Conservation (phyloP, 2,888 invertebrate genomes). For the Plagiodera versicolora region DNA sequence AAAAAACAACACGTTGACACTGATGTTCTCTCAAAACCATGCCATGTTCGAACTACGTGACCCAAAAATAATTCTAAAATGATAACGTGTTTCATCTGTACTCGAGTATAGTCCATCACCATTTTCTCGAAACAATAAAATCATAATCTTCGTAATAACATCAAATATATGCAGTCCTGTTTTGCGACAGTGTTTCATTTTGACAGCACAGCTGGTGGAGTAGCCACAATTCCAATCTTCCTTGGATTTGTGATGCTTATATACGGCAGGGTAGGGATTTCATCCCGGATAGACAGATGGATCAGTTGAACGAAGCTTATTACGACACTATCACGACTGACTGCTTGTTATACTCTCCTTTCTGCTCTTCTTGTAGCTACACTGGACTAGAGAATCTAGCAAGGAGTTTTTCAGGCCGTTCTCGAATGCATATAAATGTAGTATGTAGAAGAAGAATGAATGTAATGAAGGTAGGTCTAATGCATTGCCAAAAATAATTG, state of each 20-base stretch:
- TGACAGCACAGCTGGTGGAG: not conserved
- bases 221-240: not conserved
- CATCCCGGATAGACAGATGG: not conserved
- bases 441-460: no score
- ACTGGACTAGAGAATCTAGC: not conserved
- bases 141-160: not conserved
- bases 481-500: no score
- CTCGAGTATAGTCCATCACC: no score
- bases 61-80: no score
- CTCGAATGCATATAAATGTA: no score
- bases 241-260: not conserved
- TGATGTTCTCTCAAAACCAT: no score
- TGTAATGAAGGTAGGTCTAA: no score
- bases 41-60: no score
- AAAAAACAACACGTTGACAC: no score
- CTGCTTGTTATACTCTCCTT: not conserved
- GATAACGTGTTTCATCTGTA: no score
- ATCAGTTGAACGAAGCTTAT: not conserved
- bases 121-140: not conserved
- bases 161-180: not conserved
- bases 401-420: no score
- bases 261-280: not conserved
- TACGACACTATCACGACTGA: not conserved
- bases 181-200: not conserved
- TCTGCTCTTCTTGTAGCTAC: no score